Evolutionary conservation across 2,113 vertebrate species (phyloP), one percentile per base, ranked within the genome.

Genomic region (Vulpes lagopus): DNA sequence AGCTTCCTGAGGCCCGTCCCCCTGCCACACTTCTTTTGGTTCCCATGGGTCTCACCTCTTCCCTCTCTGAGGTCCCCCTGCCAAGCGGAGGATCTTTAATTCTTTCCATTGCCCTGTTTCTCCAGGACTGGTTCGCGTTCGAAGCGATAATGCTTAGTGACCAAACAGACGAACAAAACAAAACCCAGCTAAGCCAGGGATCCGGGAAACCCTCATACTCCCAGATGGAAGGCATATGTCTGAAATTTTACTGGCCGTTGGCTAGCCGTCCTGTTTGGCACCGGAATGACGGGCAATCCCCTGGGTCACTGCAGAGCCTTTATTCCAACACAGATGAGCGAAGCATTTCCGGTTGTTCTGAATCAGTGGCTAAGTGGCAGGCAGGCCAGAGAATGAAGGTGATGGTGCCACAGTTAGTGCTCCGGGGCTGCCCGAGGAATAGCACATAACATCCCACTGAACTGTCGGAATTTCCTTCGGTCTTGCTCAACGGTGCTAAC

Each of bases 321-420:
- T 49, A 10, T 62, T 78, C 81, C n/a, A 53, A 16, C 9, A 74
- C 30, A 53, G 32, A 94, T 25, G n/a, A 87, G n/a, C 0, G 20
- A 1, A 64, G 35, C 3, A n/a, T 71, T 83, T 69, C 93, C 22
- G 5, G 0, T 0, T n/a, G 20, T 25, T 95, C 19, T 38, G 9
- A 91, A 87, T 89, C 5, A 3, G 4, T 57, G 87, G 53, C 12
- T 6, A 38, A 22, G 78, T 0, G 55, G 59, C 35, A n/a, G 30
- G 35, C 55, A 6, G 3, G 80, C 0, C 38, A 1, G 2, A 93
- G 96, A 65, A 27, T 3, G 23, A 22, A 38, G 62, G 49, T 0
- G 4, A 32, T 6, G 16, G 27, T 35, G 11, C 43, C 11, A 0
- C 23, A 1, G 10, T 12, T 2, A 43, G 35, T n/a, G 20, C 43